Percentiles rank a stretch among this genome's conserved stretches.
Conservation (phyloP, 2,797 vertebrate genomes). For the Notoglanidium macrostoma region DNA sequence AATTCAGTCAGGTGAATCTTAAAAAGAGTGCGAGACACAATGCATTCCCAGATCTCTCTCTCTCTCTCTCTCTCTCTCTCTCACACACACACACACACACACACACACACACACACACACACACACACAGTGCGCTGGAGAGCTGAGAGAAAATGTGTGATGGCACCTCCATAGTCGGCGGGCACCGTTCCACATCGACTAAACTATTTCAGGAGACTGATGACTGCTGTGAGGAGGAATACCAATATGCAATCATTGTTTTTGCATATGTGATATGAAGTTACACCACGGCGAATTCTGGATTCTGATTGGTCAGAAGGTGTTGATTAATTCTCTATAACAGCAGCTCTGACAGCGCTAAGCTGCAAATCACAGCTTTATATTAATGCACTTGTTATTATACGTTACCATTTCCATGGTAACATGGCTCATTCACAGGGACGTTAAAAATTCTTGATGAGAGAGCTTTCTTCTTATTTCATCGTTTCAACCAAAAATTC, state of each 20-base stretch:
- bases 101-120: neutral
- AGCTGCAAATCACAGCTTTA: neutral
- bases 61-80: neutral
- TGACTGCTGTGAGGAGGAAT: neutral
- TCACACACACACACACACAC: constrained; percentile 3
- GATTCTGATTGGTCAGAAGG: neutral
- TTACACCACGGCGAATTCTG: neutral
- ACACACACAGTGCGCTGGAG: constrained; percentile 5
- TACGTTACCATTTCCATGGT: neutral
- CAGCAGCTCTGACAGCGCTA: neutral
- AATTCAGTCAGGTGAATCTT: constrained; percentile 25
- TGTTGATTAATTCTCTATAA: neutral
- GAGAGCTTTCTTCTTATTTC: neutral
- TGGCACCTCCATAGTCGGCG: constrained; percentile 10
- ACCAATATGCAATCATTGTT: neutral
- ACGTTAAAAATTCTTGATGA: neutral
- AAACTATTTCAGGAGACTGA: constrained; percentile 41
- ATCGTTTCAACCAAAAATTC: neutral
- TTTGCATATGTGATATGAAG: neutral
- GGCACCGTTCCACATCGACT: neutral
- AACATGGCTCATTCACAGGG: neutral
- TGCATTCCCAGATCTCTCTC: neutral
- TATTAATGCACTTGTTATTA: neutral
- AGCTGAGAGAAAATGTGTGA: constrained; percentile 35
- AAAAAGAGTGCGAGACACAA: constrained; percentile 34